These are phyloP conservation scores for Leptinotarsa tumamoca DNA, from an alignment of 2,888 invertebrate genomes.

Conservation along the genomic window DNA sequence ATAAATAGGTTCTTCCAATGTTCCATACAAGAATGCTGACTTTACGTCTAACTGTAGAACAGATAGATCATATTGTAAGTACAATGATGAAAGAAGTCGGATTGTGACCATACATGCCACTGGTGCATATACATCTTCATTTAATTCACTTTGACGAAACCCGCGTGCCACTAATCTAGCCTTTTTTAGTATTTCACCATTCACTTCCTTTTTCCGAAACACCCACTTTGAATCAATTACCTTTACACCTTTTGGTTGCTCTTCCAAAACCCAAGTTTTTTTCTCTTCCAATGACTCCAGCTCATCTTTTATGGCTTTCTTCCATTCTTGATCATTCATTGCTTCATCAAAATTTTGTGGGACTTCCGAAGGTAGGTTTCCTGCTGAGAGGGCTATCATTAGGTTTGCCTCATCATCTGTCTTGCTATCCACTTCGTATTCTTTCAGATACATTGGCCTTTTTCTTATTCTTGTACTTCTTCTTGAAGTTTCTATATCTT, in stretches of 20 bases:
- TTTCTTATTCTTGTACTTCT: conserved; percentile 30
- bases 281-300: not conserved
- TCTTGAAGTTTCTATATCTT: not conserved
- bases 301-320: not conserved
- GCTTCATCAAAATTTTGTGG: too few relatives aligned
- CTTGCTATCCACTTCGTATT: conserved; percentile 26
- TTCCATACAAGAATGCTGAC: conserved; percentile 41
- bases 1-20: conserved; percentile 18
- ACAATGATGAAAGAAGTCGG: conserved; percentile 41
- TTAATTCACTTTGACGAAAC: conserved; percentile 11
- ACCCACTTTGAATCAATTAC: too few relatives aligned
- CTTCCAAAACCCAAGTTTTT: too few relatives aligned
- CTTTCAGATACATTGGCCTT: conserved; percentile 30
- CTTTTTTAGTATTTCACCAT: too few relatives aligned
- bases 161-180: not conserved
- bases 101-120: not conserved
- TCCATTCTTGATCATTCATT: too few relatives aligned
- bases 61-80: conserved; percentile 39
- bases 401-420: not conserved
- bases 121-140: not conserved
- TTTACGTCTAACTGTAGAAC: conserved; percentile 39
- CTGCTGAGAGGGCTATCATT: conserved; percentile 9
- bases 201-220: too few relatives aligned
- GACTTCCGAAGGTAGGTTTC: too few relatives aligned
- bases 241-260: too few relatives aligned